Conservation (phyloP, 2,888 invertebrate species). For the Macrosoma leucophasiata region DNA sequence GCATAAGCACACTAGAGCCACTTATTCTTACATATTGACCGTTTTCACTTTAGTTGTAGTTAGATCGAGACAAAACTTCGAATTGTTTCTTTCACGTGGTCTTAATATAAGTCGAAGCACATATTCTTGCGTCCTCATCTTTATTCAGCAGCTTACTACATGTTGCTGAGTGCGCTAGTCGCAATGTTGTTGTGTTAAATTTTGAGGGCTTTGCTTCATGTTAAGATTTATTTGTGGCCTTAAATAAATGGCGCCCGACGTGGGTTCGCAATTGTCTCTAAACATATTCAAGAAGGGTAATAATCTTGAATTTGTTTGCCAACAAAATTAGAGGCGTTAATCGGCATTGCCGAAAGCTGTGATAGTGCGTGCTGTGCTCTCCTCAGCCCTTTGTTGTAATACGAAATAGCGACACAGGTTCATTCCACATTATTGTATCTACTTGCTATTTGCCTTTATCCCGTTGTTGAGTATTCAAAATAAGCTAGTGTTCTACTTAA, state of each 20-base stretch:
- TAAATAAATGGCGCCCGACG: conserved; percentile 59
- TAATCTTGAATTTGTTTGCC: too few species aligned
- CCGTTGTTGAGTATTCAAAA: too few species aligned
- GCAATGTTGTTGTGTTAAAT: conserved; percentile 42
- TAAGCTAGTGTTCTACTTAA: too few species aligned
- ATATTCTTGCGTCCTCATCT: conserved; percentile 47
- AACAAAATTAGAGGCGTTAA: conserved; percentile 35
- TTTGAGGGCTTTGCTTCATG: conserved; percentile 54
- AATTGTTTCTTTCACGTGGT: conserved; percentile 5
- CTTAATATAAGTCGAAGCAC: conserved; percentile 34
- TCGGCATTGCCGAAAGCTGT: conserved; percentile 60
- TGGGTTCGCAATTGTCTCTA: conserved; percentile 48
- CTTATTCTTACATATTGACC: too few species aligned
- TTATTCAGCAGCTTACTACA: conserved; percentile 7
- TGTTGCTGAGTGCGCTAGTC: conserved; percentile 40
- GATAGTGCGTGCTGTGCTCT: conserved; percentile 71
- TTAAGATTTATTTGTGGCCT: conserved; percentile 71
- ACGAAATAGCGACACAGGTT: conserved; percentile 3
- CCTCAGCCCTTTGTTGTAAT: conserved; percentile 39
- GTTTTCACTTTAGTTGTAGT: conserved; percentile 47
- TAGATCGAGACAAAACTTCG: conserved; percentile 19
- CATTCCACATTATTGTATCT: conserved; percentile 15
- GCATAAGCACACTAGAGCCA: too few species aligned
- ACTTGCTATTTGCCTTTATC: too few species aligned
- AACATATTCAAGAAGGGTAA: conserved; percentile 27